Evolutionary conservation across 2,888 invertebrate genomes (phyloP), one percentile per base, ranked within the genome.

Genomic region (Limnephilus lunatus): DNA sequence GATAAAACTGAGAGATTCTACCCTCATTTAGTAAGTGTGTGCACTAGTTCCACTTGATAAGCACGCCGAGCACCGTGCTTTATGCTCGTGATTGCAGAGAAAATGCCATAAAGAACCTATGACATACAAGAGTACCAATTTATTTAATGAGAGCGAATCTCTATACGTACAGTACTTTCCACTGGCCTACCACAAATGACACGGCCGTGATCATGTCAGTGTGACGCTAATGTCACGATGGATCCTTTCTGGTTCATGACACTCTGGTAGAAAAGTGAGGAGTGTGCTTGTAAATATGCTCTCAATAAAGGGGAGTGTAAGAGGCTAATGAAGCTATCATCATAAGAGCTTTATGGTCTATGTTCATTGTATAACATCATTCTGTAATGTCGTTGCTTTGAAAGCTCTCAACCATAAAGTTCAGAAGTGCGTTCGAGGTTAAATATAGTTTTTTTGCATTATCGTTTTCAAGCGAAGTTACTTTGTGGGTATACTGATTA

Each of bases 141-240:
- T 80, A 81, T 25, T 89, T 89, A 80, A 89, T 80, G 81, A 80
- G 88, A 80, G 80, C 88, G 68, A 68, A 86, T 39, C 30, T 68
- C 68, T 68, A n/a, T 9, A 86, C 30, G 19, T n/a, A 86, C 30
- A 39, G 30, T 44, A 86, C 92, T 92, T 92, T 92, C 87, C 87
- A 92, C 88, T 86, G 81, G 87, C 82, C 68, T 87, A 48, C 87
- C 90, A 85, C 87, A 92, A 90, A 92, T 90, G 92, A 92, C 90
- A 87, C 53, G 87, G 82, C 48, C 87, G 83, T 87, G 88, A 86
- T 44, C 89, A 92, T 81, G 83, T 86, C 81, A 85, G 87, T 92
- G 92, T 92, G 92, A 92, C 92, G 87, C 85, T 88, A 82, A 85
- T 90, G 90, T 90, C 92, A 92, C 92, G 87, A 87, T 53, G 87